Base-by-base conservation (phyloP, 1,140 invertebrate species). In the Acromyrmex heyeri region DNA sequence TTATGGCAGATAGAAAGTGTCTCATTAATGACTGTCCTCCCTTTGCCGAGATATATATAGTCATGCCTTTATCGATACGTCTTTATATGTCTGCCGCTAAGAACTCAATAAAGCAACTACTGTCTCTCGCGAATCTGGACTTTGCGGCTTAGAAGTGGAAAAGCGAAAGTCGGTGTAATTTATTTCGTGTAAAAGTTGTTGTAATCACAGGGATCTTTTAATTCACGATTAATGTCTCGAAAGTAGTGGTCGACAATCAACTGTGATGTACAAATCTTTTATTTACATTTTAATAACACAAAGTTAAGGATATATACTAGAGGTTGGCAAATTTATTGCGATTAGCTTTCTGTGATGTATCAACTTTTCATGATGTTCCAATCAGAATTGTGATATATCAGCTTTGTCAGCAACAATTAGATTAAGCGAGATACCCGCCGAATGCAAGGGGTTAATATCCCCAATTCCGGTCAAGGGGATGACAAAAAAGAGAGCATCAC, bases 11-110 rank as follows among this genome's bases (percentile, higher is more conserved):
- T 77, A 57, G 55, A 86, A 81, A 86, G 69, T 86, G 69, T 75
- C 75, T 88, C 64, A 64, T 88, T 88, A 88, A 81, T 76, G 85
- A 88, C 67, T 59, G 69, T 62, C 62, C 44, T 81, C 30, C 57
- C 44, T 21, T 53, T 14, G 21, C 12, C 34, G 38, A 16, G 10
- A 38, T 83, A 62, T 55, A 70, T 73, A 70, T 73, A 82, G 79
- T 38, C 50, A 27, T 48, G 57, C 24, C 53, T 65, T 55, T 59
- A 76, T 87, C 81, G 55, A 76, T 85, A 55, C 21, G 65, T 21
- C 21, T 21, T 21, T 18, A n/a, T 27, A 53, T 34, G 30, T 16
- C 50, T 34, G 53, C 48, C 38, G 16, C 53, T 65, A 21, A 61
- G 30, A 77, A 76, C 10, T 65, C 57, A 61, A 78, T 85, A 85